These are phyloP conservation scores for Dendrolimus pini DNA, from an alignment of 2,888 invertebrate genomes.

Conservation along the genomic window DNA sequence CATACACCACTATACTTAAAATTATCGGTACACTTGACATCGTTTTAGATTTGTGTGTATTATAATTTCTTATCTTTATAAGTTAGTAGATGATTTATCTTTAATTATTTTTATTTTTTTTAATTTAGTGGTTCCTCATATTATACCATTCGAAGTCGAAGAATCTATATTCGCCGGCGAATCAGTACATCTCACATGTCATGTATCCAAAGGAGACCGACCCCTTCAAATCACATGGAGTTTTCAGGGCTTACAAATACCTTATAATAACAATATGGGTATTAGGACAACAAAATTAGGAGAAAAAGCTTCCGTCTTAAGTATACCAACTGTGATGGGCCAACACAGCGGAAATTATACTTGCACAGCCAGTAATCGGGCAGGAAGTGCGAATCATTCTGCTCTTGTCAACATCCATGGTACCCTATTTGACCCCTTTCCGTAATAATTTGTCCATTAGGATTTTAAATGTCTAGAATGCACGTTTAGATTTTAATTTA, in stretches of 20 bases:
- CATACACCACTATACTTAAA: slow-evolving; percentile 67
- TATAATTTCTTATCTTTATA: slow-evolving; percentile 10
- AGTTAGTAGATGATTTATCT: slow-evolving; percentile 10
- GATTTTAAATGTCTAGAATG: slow-evolving; percentile 46
- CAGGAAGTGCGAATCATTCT: slow-evolving; percentile 74
- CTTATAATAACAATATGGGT: slow-evolving; percentile 70
- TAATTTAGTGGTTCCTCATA: slow-evolving; percentile 76
- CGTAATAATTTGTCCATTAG: slow-evolving; percentile 27
- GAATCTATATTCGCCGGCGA: slow-evolving; percentile 82
- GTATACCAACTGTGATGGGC: slow-evolving; percentile 75
- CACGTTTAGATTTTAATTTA: slow-evolving; percentile 63
- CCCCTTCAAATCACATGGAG: slow-evolving; percentile 84
- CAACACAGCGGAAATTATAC: slow-evolving; percentile 80
- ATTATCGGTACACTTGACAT: slow-evolving; percentile 61
- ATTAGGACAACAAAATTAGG: slow-evolving; percentile 73
- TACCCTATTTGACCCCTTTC: slow-evolving; percentile 37
- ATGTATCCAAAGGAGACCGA: slow-evolving; percentile 82
- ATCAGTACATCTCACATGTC: slow-evolving; percentile 80
- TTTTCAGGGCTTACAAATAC: slow-evolving; percentile 79
- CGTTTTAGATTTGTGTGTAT: slow-evolving; percentile 9
- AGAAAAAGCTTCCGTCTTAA: slow-evolving; percentile 74
- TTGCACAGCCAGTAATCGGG: slow-evolving; percentile 78
- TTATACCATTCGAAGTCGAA: slow-evolving; percentile 81
- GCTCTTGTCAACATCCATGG: slow-evolving; percentile 78
- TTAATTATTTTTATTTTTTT: slow-evolving; percentile 16